These are phyloP conservation scores for Melieria omissa DNA, from an alignment of 2,888 invertebrate species.

Conservation along the genomic window DNA sequence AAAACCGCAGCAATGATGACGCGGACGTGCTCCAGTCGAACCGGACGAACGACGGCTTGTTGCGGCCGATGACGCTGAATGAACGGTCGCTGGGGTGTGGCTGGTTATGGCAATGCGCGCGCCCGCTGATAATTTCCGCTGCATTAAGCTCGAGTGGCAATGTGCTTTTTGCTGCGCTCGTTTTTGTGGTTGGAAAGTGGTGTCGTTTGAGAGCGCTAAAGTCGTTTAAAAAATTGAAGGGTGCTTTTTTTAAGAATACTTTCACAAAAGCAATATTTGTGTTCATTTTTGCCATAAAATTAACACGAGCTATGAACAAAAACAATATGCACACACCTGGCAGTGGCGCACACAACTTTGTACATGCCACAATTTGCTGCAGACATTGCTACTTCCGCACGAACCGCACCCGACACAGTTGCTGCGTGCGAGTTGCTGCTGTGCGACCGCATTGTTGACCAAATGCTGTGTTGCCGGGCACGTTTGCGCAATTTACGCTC, in stretches of 20 bases:
- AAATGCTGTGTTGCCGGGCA: constrained; percentile 39
- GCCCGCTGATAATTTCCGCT: constrained; percentile 28
- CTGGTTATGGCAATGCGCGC: constrained; percentile 16
- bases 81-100: constrained; percentile 18
- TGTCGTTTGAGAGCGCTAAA: too few species aligned
- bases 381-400: too few species aligned
- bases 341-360: background rate
- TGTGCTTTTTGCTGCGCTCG: constrained; percentile 6
- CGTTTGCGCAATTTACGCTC: constrained; percentile 46
- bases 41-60: too few species aligned
- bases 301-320: background rate
- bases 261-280: background rate
- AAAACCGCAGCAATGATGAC: too few species aligned
- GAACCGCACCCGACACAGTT: too few species aligned
- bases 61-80: background rate
- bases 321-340: background rate
- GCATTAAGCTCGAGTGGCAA: constrained; percentile 24
- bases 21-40: too few species aligned
- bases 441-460: constrained; percentile 19
- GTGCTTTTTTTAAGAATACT: background rate
- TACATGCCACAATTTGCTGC: background rate
- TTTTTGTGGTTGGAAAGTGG: background rate
- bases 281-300: background rate
- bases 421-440: background rate
- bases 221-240: background rate